A percentile compares a stretch with the other conserved stretches of the same genome.
phyloP scores from a whole-genome alignment of 2,113 vertebrate species.

The Amblyopsis rosae region DNA sequence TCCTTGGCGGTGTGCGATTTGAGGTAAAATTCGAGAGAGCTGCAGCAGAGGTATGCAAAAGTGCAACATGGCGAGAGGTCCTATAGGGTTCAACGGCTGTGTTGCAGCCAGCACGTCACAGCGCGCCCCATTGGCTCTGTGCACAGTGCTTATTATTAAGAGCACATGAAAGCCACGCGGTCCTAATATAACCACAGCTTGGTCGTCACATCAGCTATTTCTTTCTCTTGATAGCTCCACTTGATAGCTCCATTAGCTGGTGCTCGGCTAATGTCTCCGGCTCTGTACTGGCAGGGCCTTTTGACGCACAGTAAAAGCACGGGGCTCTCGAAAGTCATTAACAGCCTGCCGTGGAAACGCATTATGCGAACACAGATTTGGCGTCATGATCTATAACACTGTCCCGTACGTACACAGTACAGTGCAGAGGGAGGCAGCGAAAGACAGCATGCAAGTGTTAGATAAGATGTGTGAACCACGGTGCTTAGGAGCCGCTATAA shows the following conservation, averaged over 20 bases:
- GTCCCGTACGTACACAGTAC: background rate
- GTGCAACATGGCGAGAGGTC: constrained; percentile 44
- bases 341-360: constrained; percentile 28
- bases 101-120: constrained; percentile 31
- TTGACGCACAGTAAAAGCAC: constrained; percentile 33
- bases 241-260: constrained; percentile 45
- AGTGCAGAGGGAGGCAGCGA: constrained; percentile 1
- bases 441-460: constrained; percentile 18
- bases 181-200: constrained; percentile 38
- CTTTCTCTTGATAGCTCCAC: constrained; percentile 32
- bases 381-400: constrained; percentile 8
- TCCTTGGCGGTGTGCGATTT: background rate
- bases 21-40: constrained; percentile 45
- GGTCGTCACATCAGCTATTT: constrained; percentile 23
- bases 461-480: constrained; percentile 13
- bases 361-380: constrained; percentile 31
- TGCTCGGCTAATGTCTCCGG: constrained; percentile 38
- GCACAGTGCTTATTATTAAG: background rate
- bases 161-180: background rate
- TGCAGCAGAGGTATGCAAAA: constrained; percentile 58
- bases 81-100: constrained; percentile 38
- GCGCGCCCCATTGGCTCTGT: constrained; percentile 36
- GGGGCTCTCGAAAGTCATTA: constrained; percentile 49
- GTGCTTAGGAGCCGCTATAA: constrained; percentile 8
- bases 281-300: constrained; percentile 25